Conservation (phyloP, 1,140 invertebrate species). For the Paraescarpia echinospica region DNA sequence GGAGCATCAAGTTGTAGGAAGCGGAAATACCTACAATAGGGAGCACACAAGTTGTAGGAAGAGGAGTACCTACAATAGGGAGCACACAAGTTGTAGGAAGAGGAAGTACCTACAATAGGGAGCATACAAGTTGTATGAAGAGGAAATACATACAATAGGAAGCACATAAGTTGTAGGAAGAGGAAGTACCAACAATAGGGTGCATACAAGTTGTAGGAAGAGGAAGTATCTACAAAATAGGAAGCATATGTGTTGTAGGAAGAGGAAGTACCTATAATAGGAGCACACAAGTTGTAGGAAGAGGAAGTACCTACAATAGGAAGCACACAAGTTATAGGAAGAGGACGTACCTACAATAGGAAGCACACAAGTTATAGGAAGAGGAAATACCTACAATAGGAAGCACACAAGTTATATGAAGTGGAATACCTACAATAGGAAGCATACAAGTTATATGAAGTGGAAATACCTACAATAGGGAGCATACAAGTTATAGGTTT, state of each 20-base stretch:
- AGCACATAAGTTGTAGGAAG: neutral
- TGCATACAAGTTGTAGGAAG: conserved; percentile 79
- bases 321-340: neutral
- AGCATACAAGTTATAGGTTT: neutral
- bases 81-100: neutral
- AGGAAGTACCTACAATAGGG: neutral
- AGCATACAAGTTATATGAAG: conserved; percentile 81
- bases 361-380: conserved; percentile 76
- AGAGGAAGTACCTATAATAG: no score
- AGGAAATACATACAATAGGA: neutral
- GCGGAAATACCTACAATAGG: conserved; percentile 66
- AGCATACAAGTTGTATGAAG: neutral
- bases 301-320: neutral
- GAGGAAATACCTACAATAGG: conserved; percentile 74
- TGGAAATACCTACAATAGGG: conserved; percentile 73
- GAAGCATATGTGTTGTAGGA: conserved; percentile 37
- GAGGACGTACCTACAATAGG: neutral
- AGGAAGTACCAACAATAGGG: conserved; percentile 43
- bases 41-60: neutral
- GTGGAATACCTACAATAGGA: conserved; percentile 41
- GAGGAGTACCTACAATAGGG: neutral
- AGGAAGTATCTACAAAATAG: neutral
- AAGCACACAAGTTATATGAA: neutral
- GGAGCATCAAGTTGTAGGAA: neutral
- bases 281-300: no score